A percentile compares a stretch with the other conserved stretches of the same genome.
phyloP scores from a whole-genome alignment of 1,140 invertebrate genomes.

The Phortica variegata region DNA sequence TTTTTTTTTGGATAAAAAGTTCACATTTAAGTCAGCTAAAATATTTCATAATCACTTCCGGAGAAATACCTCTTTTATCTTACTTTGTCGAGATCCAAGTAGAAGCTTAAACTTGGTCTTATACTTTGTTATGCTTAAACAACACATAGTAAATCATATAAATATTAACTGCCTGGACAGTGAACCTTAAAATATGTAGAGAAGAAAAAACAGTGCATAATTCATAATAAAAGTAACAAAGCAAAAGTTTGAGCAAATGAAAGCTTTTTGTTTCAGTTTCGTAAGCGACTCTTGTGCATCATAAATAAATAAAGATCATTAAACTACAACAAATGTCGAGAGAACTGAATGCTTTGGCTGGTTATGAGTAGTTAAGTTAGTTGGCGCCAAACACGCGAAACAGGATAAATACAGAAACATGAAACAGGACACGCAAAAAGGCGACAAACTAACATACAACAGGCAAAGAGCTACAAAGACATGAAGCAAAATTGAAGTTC shows the following conservation, averaged over 20 bases:
- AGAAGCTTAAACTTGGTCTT: no score
- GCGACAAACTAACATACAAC: no score
- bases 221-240: neutral
- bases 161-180: neutral
- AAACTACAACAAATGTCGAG: constrained; percentile 35
- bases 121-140: no score
- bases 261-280: constrained; percentile 23
- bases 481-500: neutral
- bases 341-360: constrained; percentile 17
- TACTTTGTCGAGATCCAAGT: no score
- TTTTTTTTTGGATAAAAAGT: no score
- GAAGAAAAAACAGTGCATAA: constrained; percentile 7
- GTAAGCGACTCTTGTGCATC: constrained; percentile 21
- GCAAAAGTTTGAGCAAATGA: no score
- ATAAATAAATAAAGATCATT: constrained; percentile 51
- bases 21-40: no score
- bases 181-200: neutral
- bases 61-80: no score
- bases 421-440: constrained; percentile 4
- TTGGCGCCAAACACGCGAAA: constrained; percentile 35
- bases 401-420: constrained; percentile 7
- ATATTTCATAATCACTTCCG: no score
- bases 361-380: constrained; percentile 32
- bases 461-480: constrained; percentile 7
- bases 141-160: no score